Evolutionary conservation across 2,113 vertebrate genomes (phyloP).

Genomic region (Ceyx margarethae): DNA sequence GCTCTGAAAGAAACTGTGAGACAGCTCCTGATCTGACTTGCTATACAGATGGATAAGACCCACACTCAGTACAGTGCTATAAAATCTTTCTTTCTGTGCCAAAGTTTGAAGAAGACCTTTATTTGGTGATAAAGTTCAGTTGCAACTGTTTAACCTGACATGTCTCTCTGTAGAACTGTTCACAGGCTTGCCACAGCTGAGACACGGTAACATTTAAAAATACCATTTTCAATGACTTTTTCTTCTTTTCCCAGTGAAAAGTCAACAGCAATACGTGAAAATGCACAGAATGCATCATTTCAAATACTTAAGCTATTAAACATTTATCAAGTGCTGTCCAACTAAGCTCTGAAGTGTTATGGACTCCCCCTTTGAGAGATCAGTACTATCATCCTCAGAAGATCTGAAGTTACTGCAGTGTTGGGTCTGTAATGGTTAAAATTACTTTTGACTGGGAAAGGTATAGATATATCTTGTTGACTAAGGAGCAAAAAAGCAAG

Average conservation of each 20-base stretch:
- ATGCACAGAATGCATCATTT: neutral
- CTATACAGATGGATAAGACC: neutral
- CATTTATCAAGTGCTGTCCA: neutral
- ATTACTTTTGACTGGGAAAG: neutral
- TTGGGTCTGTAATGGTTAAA: neutral
- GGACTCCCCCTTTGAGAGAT: neutral
- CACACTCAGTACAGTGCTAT: neutral
- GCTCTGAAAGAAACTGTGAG: neutral
- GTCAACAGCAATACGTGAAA: neutral
- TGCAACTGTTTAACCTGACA: neutral
- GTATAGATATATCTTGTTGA: neutral
- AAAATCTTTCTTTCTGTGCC: neutral
- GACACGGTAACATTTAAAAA: neutral
- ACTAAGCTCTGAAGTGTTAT: neutral
- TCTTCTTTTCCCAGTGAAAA: neutral
- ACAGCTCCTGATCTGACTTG: neutral
- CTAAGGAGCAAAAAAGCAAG: neutral
- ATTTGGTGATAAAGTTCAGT: neutral
- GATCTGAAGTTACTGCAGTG: neutral
- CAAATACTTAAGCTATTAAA: neutral
- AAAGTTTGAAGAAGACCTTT: neutral
- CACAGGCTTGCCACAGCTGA: neutral
- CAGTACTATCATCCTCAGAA: neutral
- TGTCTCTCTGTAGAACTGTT: neutral
- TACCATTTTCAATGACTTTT: neutral